These are phyloP conservation scores for Aurelia coerulea DNA, from an alignment of 30 jellyfish, hydroid and myxozoan genomes.

Conservation along the genomic window DNA sequence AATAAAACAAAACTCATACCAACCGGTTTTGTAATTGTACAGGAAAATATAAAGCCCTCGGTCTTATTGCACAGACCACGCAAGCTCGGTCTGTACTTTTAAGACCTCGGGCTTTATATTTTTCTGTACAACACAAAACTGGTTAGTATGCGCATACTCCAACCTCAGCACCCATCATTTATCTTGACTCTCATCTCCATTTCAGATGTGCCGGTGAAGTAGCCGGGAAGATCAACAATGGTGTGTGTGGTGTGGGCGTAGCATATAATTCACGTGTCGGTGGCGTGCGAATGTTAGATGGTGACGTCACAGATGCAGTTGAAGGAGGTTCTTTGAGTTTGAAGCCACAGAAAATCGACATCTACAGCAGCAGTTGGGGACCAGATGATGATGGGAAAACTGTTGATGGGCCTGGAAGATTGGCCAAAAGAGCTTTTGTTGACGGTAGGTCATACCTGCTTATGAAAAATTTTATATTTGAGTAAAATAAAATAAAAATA, in stretches of 20 bases:
- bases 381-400: slow-evolving; percentile 98
- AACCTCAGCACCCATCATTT: too few species aligned
- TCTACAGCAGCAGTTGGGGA: slow-evolving; percentile 99
- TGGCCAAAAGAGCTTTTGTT: slow-evolving; percentile 74
- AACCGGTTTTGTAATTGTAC: too few species aligned
- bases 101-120: too few species aligned
- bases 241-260: slow-evolving; percentile 91
- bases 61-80: too few species aligned
- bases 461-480: background rate
- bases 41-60: too few species aligned
- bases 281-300: slow-evolving; percentile 96
- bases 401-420: slow-evolving; percentile 94
- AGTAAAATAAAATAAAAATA: background rate
- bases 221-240: slow-evolving; percentile 84
- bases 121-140: too few species aligned
- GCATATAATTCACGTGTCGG: slow-evolving; percentile 90
- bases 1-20: too few species aligned
- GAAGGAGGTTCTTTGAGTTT: slow-evolving; percentile 91
- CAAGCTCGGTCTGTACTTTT: too few species aligned
- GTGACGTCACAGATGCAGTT: slow-evolving; percentile 98
- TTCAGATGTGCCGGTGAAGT: slow-evolving; percentile 97
- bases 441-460: slow-evolving; percentile 49
- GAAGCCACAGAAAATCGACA: slow-evolving; percentile 82
- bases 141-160: too few species aligned
- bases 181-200: background rate